Evolutionary conservation across 2,888 invertebrate species (phyloP).

Genomic region (Crepidodera aurea): DNA sequence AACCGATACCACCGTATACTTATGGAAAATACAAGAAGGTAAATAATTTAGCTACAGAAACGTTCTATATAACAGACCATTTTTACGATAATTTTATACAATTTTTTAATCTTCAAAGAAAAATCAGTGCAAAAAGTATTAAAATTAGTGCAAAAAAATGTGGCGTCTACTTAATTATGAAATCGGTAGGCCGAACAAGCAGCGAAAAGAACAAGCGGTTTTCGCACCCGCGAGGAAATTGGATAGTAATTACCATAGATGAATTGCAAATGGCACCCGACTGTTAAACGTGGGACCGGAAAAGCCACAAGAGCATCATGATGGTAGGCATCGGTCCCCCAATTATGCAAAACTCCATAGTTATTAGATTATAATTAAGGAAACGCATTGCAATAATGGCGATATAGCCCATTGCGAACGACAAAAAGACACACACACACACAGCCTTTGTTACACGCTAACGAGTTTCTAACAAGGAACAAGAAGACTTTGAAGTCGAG

Average conservation of each 20-base stretch:
- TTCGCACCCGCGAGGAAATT: constrained; percentile 14
- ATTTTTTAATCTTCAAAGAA: not conserved
- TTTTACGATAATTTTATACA: too few relatives aligned
- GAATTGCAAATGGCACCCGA: constrained; percentile 40
- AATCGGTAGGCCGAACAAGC: constrained; percentile 2
- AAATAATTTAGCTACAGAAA: too few relatives aligned
- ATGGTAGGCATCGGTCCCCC: constrained; percentile 41
- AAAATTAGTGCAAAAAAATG: constrained; percentile 13
- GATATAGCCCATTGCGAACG: constrained; percentile 44
- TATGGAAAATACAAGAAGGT: too few relatives aligned
- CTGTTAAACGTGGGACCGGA: constrained; percentile 22
- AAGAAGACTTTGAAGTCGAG: constrained; percentile 42
- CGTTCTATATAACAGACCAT: too few relatives aligned
- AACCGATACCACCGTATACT: too few relatives aligned
- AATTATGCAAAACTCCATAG: constrained; percentile 48
- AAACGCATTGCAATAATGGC: constrained; percentile 49
- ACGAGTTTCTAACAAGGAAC: constrained; percentile 48
- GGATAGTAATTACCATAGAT: constrained; percentile 29
- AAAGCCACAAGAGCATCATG: constrained; percentile 40
- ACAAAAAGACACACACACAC: constrained; percentile 38
- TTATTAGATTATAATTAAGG: constrained; percentile 53
- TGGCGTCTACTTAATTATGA: constrained; percentile 9
- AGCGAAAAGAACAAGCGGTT: constrained; percentile 14
- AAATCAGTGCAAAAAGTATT: not conserved
- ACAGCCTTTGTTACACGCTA: constrained; percentile 40